These are phyloP conservation scores for Catharus bicknelli DNA, from an alignment of 2,113 vertebrate genomes.

Conservation along the genomic window DNA sequence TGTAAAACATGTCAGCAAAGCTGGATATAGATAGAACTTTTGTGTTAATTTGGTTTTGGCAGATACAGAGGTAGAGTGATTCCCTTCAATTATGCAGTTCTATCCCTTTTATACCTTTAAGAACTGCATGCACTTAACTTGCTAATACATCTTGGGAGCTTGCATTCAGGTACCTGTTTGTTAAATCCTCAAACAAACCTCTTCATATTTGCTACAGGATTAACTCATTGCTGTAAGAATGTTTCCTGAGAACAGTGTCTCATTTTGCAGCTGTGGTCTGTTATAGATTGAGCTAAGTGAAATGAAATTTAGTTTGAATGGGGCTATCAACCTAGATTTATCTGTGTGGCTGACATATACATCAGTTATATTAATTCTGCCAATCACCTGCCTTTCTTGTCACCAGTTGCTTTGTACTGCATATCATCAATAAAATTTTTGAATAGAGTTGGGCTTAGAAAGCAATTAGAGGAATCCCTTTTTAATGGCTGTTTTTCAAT, in stretches of 20 bases:
- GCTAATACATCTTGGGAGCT: neutral
- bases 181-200: neutral
- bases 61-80: neutral
- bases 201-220: neutral
- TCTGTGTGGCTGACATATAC: neutral
- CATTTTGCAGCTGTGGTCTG: neutral
- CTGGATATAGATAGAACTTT: neutral
- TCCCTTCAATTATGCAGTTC: neutral
- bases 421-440: neutral
- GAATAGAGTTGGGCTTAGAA: neutral
- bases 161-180: neutral
- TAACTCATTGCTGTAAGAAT: neutral
- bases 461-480: neutral
- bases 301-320: neutral
- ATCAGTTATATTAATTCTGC: conserved; percentile 11
- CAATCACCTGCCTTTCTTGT: neutral
- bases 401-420: neutral
- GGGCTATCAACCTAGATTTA: neutral
- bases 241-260: neutral
- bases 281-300: neutral
- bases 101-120: neutral
- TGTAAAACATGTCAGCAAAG: neutral
- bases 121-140: neutral
- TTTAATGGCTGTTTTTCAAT: conserved; percentile 26
- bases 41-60: neutral